phyloP scores from a whole-genome alignment of 1,140 invertebrate species.

The Zaprionus tsacasi region DNA sequence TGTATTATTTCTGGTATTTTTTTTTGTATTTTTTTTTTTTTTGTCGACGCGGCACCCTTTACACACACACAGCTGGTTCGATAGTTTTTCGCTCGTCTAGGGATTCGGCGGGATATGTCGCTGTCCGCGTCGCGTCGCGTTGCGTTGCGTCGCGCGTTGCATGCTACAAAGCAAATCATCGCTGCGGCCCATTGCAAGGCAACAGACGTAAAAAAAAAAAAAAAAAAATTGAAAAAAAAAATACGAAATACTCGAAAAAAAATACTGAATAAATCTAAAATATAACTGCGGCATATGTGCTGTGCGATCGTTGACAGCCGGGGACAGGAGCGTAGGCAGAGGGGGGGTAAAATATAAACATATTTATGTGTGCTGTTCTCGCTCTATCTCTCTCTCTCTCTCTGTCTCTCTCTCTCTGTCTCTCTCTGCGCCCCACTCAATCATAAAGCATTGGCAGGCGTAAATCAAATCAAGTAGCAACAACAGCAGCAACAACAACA shows the following conservation, averaged over 20 bases:
- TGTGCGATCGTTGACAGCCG: slow-evolving; percentile 42
- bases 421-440: slow-evolving; percentile 70
- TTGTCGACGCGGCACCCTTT: not conserved
- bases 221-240: slow-evolving; percentile 21
- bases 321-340: not conserved
- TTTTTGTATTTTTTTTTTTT: not conserved
- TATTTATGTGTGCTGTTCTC: slow-evolving; percentile 57
- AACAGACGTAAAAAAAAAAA: slow-evolving; percentile 74
- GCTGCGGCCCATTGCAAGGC: slow-evolving; percentile 83
- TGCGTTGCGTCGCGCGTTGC: slow-evolving; percentile 29
- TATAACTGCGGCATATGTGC: slow-evolving; percentile 69
- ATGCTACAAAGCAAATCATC: slow-evolving; percentile 69
- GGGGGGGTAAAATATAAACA: slow-evolving; percentile 65
- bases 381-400: slow-evolving; percentile 11
- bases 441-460: slow-evolving; percentile 82
- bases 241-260: slow-evolving; percentile 12
- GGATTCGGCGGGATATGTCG: slow-evolving; percentile 21
- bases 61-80: slow-evolving; percentile 24
- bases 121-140: not conserved
- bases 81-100: slow-evolving; percentile 46
- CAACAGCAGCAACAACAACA: slow-evolving; percentile 22
- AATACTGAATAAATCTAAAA: slow-evolving; percentile 58
- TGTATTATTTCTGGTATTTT: not conserved
- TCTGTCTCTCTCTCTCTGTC: slow-evolving; percentile 1
- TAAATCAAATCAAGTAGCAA: slow-evolving; percentile 82